Evolutionary conservation across 2,888 invertebrate species (phyloP).

Genomic region (Eristalinus sepulchralis): DNA sequence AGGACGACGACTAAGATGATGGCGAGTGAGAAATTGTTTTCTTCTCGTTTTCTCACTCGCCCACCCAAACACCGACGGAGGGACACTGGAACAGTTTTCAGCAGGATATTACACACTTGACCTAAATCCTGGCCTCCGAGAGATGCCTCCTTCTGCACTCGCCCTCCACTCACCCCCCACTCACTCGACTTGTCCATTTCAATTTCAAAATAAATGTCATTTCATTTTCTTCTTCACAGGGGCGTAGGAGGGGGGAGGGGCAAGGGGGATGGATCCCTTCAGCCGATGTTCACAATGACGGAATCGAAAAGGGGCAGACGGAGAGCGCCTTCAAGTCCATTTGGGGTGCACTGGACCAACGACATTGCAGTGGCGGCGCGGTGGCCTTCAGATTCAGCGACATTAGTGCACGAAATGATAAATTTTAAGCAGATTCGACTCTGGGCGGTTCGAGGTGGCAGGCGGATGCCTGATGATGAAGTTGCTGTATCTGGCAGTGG

Average conservation of each 20-base stretch:
- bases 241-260: background rate
- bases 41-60: background rate
- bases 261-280: background rate
- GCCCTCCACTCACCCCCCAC: background rate
- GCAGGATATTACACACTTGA: constrained; percentile 70
- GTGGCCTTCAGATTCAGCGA: background rate
- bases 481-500: constrained; percentile 4
- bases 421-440: constrained; percentile 65
- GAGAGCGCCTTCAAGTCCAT: constrained; percentile 29
- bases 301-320: background rate
- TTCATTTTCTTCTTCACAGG: constrained; percentile 26
- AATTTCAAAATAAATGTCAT: constrained; percentile 70
- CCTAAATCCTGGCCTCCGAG: constrained; percentile 41
- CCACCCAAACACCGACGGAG: background rate
- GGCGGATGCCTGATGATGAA: constrained; percentile 46
- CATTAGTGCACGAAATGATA: constrained; percentile 42
- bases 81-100: constrained; percentile 19
- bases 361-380: background rate
- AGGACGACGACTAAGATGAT: background rate
- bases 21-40: background rate
- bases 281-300: background rate
- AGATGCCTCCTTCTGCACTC: background rate
- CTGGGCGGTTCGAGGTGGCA: background rate
- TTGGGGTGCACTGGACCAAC: constrained; percentile 5
- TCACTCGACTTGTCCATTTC: constrained; percentile 57